Evolutionary conservation across 1,140 invertebrate species (phyloP).

Genomic region (Mactra quadrangularis): DNA sequence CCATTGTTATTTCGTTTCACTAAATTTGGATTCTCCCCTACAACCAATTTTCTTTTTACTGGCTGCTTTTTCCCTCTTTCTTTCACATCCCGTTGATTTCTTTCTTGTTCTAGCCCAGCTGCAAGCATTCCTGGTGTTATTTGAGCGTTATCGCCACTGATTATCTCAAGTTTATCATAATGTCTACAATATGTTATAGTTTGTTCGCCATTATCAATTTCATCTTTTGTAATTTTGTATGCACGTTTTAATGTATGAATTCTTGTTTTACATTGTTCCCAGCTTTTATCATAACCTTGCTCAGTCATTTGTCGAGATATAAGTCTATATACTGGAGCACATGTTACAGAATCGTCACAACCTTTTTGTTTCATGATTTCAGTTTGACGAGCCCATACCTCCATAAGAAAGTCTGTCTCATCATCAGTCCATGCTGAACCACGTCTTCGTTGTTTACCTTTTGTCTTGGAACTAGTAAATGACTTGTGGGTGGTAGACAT

Average conservation of each 20-base stretch:
- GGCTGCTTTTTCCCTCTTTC: not conserved
- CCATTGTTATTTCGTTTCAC: conserved; percentile 1
- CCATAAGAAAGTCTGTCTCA: conserved; percentile 42
- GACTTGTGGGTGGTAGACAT: not conserved
- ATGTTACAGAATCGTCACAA: conserved; percentile 35
- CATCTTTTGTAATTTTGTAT: conserved; percentile 61
- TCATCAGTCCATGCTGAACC: conserved; percentile 52
- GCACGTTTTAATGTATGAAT: conserved; percentile 54
- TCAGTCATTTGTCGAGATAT: conserved; percentile 38
- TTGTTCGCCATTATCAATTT: conserved; percentile 10
- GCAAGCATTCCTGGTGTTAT: conserved; percentile 38
- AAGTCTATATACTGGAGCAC: conserved; percentile 46
- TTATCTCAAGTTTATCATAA: conserved; percentile 57
- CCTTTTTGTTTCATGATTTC: conserved; percentile 39
- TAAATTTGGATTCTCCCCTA: conserved; percentile 40
- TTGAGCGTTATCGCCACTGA: conserved; percentile 32
- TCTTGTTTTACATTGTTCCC: conserved; percentile 59
- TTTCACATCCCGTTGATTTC: conserved; percentile 4
- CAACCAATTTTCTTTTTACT: conserved; percentile 40
- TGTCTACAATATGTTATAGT: conserved; percentile 57
- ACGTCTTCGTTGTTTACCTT: conserved; percentile 13
- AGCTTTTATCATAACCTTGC: conserved; percentile 39
- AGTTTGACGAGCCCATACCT: conserved; percentile 37
- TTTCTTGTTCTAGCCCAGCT: conserved; percentile 7
- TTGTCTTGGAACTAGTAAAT: not conserved